Evolutionary conservation across 2,888 invertebrate genomes (phyloP), one percentile per base, ranked within the genome.

Genomic region (Brachycybe producta): DNA sequence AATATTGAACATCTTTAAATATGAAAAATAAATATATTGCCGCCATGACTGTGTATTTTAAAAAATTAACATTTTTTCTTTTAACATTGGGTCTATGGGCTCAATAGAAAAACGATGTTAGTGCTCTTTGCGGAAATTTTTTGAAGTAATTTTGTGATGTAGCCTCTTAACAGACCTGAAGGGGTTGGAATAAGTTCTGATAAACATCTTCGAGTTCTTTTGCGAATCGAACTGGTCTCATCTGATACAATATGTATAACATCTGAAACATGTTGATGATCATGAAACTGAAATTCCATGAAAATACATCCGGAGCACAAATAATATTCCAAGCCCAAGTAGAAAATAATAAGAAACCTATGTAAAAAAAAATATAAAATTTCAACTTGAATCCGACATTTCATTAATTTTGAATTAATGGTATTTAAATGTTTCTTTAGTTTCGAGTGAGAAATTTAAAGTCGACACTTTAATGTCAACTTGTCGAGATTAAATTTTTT

Each of bases 271-370:
- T 75, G 64, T 87, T 87, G 60, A 87, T 72, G 55, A 85, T 70
- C 62, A 84, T 77, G 67, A 86, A 85, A 52, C 78, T 77, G 61
- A 86, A 84, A 66, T 85, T 85, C 86, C 86, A 87, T 0, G 83
- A 82, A 67, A 87, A 86, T 5, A 86, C 80, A 62, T 85, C 84
- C 0, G 86, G 85, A 1, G 86, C 82, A 62, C 86, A 86, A 53
- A 86, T 80, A 23, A 86, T 78, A 61, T 83, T 83, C 86, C 86
- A 86, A n/a, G 86, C 82, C 87, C 87, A 87, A 49, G 82, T 78
- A 1, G 83, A 82, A 65, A 84, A 78, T 55, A 86, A 66, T 73
- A 85, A 75, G 63, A 84, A 80, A 24, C 80, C 85, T 85, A 62
- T 39, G 67, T 62, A 2, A 53, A 28, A 30, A 26, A 19, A 44